Conservation (phyloP, 2,888 invertebrate species). For the Maniola hyperantus region DNA sequence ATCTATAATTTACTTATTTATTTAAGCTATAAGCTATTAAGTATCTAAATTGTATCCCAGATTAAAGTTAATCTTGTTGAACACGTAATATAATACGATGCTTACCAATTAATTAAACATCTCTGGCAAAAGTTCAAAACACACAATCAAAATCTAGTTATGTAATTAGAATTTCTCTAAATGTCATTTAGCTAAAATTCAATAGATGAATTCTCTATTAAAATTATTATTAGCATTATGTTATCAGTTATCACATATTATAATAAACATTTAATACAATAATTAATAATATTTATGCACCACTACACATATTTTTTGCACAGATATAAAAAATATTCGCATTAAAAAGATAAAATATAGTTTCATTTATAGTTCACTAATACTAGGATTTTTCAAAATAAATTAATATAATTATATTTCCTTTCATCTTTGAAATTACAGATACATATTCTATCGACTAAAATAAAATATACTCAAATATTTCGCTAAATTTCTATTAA, state of each 20-base stretch:
- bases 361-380: constrained; percentile 27
- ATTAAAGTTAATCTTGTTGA: background rate
- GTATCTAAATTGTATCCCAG: background rate
- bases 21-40: background rate
- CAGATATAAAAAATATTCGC: constrained; percentile 6
- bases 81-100: background rate
- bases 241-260: constrained; percentile 1
- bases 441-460: constrained; percentile 54
- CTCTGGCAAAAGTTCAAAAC: no score
- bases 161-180: background rate
- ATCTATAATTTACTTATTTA: no score
- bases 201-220: constrained; percentile 12
- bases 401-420: constrained; percentile 33
- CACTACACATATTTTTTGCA: background rate
- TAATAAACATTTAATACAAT: background rate
- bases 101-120: background rate
- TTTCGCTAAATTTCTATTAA: constrained; percentile 54
- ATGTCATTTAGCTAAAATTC: background rate
- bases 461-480: constrained; percentile 49
- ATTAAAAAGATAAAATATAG: constrained; percentile 27
- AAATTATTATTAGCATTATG: constrained; percentile 1
- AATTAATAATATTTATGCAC: background rate
- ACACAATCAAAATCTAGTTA: background rate
- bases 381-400: constrained; percentile 35
- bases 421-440: constrained; percentile 41